phyloP scores from a whole-genome alignment of 1,140 invertebrate genomes.

The Drosophila rufa region DNA sequence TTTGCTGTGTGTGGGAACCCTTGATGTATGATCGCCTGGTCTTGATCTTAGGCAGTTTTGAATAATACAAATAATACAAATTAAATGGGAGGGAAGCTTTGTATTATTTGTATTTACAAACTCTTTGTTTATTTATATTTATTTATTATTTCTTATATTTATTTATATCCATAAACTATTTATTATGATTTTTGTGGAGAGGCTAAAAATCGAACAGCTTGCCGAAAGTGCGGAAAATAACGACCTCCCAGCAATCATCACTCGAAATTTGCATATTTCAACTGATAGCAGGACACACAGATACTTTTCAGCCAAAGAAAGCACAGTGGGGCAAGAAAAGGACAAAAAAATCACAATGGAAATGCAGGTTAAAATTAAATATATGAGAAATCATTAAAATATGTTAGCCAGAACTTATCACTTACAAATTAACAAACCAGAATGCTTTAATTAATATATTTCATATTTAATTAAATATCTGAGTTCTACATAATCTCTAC shows the following conservation, averaged over 20 bases:
- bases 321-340: not conserved
- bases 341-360: too few species aligned
- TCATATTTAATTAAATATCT: too few species aligned
- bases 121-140: too few species aligned
- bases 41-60: constrained; percentile 9
- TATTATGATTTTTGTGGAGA: too few species aligned
- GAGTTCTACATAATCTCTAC: too few species aligned
- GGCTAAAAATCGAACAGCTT: constrained; percentile 38
- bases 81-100: not conserved
- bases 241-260: constrained; percentile 18
- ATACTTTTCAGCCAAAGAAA: constrained; percentile 11
- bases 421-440: too few species aligned
- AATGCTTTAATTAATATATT: too few species aligned
- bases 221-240: constrained; percentile 17
- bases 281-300: constrained; percentile 31
- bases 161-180: too few species aligned
- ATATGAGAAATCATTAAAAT: too few species aligned
- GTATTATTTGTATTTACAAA: too few species aligned
- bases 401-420: too few species aligned
- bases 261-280: constrained; percentile 40
- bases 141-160: too few species aligned
- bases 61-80: not conserved
- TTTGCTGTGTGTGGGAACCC: constrained; percentile 44
- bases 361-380: not conserved
- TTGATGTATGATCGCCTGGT: not conserved